A percentile compares a stretch with the other conserved stretches of the same genome.
Conservation (phyloP, 1,140 invertebrate species). For the Eupeodes corollae region DNA sequence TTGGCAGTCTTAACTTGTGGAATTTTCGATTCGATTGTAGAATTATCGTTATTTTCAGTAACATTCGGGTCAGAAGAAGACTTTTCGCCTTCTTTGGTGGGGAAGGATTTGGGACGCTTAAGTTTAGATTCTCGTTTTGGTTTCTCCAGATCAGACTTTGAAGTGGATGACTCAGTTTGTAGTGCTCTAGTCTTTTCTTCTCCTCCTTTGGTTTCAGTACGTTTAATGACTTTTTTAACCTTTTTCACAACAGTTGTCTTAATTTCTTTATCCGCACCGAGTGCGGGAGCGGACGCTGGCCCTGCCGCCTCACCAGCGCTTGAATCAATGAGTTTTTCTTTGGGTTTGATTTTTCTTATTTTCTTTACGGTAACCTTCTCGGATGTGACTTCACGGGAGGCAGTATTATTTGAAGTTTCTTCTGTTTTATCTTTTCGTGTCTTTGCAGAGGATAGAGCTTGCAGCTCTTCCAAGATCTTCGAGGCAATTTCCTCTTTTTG, state of each 20-base stretch:
- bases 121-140: constrained; percentile 44
- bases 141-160: background rate
- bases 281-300: too few species aligned
- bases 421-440: constrained; percentile 14
- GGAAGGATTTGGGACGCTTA: constrained; percentile 45
- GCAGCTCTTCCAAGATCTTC: constrained; percentile 31
- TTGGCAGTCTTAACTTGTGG: background rate
- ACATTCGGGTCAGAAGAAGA: background rate
- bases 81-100: constrained; percentile 24
- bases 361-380: constrained; percentile 27
- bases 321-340: constrained; percentile 14
- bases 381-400: constrained; percentile 2
- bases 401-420: background rate
- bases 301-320: background rate
- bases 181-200: too few species aligned
- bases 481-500: constrained; percentile 25
- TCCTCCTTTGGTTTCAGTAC: background rate
- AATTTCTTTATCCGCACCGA: too few species aligned
- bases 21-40: background rate
- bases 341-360: constrained; percentile 25
- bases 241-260: constrained; percentile 19
- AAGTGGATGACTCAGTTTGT: too few species aligned
- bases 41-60: background rate
- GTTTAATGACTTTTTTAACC: constrained; percentile 24
- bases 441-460: constrained; percentile 22